Evolutionary conservation across 2,888 invertebrate genomes (phyloP).

Genomic region (Tetropium fuscum): DNA sequence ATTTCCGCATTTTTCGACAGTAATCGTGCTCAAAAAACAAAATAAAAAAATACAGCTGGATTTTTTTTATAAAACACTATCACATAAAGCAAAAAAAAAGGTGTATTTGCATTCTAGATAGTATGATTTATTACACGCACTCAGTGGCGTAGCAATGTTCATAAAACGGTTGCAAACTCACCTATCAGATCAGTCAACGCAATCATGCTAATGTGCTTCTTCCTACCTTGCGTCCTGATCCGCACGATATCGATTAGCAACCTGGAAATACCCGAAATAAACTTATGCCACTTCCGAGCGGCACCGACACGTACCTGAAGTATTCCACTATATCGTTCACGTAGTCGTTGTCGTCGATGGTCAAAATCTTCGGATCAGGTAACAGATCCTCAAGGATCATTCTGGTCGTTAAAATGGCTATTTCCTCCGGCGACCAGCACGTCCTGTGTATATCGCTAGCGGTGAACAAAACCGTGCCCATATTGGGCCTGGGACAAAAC

Average conservation of each 20-base stretch:
- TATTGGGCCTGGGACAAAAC: neutral
- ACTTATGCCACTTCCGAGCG: too few species aligned
- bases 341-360: slow-evolving; percentile 58
- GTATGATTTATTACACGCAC: too few species aligned
- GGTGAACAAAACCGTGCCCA: slow-evolving; percentile 62
- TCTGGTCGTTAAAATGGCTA: slow-evolving; percentile 61
- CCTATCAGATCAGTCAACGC: slow-evolving; percentile 61
- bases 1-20: too few species aligned
- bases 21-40: too few species aligned
- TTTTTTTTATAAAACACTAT: too few species aligned
- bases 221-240: slow-evolving; percentile 55
- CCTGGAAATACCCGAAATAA: slow-evolving; percentile 2
- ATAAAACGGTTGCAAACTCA: slow-evolving; percentile 30
- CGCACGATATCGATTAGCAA: slow-evolving; percentile 51
- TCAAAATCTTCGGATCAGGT: slow-evolving; percentile 53
- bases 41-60: too few species aligned
- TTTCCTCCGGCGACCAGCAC: slow-evolving; percentile 62
- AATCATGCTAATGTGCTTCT: slow-evolving; percentile 58
- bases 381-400: slow-evolving; percentile 61
- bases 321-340: slow-evolving; percentile 61
- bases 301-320: slow-evolving; percentile 52
- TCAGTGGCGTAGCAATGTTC: neutral
- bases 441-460: slow-evolving; percentile 57
- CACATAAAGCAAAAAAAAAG: too few species aligned
- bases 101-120: too few species aligned